These are phyloP conservation scores for Eclectus roratus DNA, from an alignment of 2,113 vertebrate genomes.

Conservation along the genomic window DNA sequence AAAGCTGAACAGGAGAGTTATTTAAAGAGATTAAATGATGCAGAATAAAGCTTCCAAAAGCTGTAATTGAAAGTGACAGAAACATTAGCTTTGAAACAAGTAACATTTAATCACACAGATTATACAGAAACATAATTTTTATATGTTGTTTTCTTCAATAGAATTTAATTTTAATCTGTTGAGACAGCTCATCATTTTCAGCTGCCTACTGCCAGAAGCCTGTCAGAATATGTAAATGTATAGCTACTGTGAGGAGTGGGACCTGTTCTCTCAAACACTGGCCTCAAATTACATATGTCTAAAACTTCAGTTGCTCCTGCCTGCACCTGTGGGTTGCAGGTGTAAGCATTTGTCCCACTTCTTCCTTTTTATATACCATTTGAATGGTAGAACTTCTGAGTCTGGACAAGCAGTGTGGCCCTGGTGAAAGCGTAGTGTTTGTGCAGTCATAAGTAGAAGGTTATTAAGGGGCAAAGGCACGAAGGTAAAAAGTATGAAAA, in stretches of 20 bases:
- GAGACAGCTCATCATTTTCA: conserved; percentile 69
- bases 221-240: conserved; percentile 63
- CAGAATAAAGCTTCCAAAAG: conserved; percentile 75
- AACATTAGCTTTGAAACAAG: conserved; percentile 77
- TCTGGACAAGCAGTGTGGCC: not conserved
- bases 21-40: conserved; percentile 73
- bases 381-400: not conserved
- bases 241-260: conserved; percentile 10
- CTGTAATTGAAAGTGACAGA: conserved; percentile 79
- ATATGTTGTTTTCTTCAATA: conserved; percentile 73
- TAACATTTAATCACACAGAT: conserved; percentile 76
- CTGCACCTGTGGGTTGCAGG: not conserved
- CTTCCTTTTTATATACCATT: not conserved
- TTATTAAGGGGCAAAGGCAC: not conserved
- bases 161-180: conserved; percentile 76
- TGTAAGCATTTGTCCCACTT: not conserved
- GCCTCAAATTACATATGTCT: not conserved
- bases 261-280: conserved; percentile 29
- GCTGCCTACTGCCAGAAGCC: conserved; percentile 52
- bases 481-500: not conserved
- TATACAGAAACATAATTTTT: conserved; percentile 73
- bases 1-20: conserved; percentile 62
- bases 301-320: not conserved
- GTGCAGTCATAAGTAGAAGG: not conserved
- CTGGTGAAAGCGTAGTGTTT: not conserved